These are phyloP conservation scores for Thunnus maccoyii DNA, from an alignment of 2,113 vertebrate species.

Conservation along the genomic window DNA sequence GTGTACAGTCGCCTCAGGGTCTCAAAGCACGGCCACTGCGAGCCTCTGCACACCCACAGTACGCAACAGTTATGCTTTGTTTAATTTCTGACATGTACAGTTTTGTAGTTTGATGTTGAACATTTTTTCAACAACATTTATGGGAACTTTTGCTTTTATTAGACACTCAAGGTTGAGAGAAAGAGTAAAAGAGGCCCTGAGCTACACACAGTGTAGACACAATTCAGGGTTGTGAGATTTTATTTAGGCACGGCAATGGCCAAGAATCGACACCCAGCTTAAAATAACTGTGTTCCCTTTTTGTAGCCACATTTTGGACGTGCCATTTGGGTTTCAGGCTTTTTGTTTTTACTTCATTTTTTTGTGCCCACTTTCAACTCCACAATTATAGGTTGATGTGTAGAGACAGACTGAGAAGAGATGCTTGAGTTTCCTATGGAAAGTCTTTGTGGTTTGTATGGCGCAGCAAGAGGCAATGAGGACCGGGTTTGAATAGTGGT, in stretches of 20 bases:
- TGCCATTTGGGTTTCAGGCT: background rate
- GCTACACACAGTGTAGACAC: background rate
- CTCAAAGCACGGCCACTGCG: slow-evolving; percentile 13
- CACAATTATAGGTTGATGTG: slow-evolving; percentile 7
- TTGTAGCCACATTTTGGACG: background rate
- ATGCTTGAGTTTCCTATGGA: slow-evolving; percentile 16
- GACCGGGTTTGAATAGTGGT: background rate
- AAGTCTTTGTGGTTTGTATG: slow-evolving; percentile 48
- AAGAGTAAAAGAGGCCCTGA: background rate
- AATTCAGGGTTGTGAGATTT: background rate
- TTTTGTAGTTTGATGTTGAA: background rate
- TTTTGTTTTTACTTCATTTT: slow-evolving; percentile 12
- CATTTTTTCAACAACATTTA: too few species aligned
- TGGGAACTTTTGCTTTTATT: too few species aligned
- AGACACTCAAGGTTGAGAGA: too few species aligned
- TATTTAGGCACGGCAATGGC: background rate
- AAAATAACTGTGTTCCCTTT: slow-evolving; percentile 3
- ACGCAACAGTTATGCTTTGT: background rate
- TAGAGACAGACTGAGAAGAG: background rate
- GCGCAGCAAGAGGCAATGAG: background rate
- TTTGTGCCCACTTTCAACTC: slow-evolving; percentile 30
- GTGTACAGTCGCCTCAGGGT: slow-evolving; percentile 42
- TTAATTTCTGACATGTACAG: background rate
- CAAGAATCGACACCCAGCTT: background rate
- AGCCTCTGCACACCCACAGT: slow-evolving; percentile 9